phyloP scores from a whole-genome alignment of 2,888 invertebrate genomes.

The Andrena marginata region DNA sequence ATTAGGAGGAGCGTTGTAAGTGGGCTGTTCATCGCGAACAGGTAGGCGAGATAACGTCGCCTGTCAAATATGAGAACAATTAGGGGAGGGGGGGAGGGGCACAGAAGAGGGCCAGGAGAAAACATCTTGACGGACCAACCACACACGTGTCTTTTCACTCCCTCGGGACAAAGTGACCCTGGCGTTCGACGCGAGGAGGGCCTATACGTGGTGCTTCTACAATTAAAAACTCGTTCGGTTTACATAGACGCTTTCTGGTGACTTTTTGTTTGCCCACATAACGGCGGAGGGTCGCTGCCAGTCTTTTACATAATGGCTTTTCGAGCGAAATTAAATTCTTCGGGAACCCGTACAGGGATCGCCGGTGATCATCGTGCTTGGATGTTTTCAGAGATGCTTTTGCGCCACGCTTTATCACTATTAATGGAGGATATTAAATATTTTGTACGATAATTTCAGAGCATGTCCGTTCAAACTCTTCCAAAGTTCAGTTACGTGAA shows the following conservation, averaged over 20 bases:
- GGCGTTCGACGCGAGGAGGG: conserved; percentile 17
- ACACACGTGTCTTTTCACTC: conserved; percentile 62
- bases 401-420: neutral
- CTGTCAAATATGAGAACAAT: conserved; percentile 60
- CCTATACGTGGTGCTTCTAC: conserved; percentile 37
- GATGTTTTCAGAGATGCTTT: conserved; percentile 1
- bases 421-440: neutral
- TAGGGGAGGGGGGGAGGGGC: conserved; percentile 6
- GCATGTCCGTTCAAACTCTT: no score
- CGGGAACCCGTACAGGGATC: conserved; percentile 11
- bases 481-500: no score
- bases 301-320: conserved; percentile 61
- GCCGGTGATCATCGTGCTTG: neutral
- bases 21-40: conserved; percentile 18
- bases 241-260: conserved; percentile 39
- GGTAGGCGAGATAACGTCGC: conserved; percentile 56
- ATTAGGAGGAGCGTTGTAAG: conserved; percentile 58
- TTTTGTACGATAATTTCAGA: neutral
- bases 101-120: conserved; percentile 39
- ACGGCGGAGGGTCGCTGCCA: conserved; percentile 18
- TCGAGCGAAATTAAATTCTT: conserved; percentile 55
- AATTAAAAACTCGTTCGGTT: conserved; percentile 64
- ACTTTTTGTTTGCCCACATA: conserved; percentile 39
- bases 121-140: conserved; percentile 54
- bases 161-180: conserved; percentile 46